Evolutionary conservation across 2,797 vertebrate genomes (phyloP), one percentile per base, ranked within the genome.

Genomic region (Sus cebifrons): DNA sequence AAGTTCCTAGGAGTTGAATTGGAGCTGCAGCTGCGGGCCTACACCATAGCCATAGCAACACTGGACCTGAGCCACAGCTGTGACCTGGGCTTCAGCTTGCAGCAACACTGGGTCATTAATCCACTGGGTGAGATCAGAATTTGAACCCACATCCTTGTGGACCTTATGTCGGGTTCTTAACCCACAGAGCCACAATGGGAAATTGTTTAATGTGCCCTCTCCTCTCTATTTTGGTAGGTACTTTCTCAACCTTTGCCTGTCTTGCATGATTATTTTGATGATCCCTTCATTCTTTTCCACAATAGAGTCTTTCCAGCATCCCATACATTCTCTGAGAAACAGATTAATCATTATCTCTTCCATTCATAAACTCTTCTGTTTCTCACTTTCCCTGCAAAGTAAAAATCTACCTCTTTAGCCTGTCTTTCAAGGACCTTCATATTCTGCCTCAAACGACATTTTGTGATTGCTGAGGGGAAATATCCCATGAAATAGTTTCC

Each of bases 401-500:
- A 68, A 90, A 90, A 95, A 91, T 71, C 74, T n/a, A 4, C 29
- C 40, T 82, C 68, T 64, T 75, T 4, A 73, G 54, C 8, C 14
- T 74, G 52, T 79, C 71, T 89, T 68, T 83, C 49, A 83, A 73
- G 49, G 54, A 71, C 40, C 25, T 81, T 65, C 25, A 18, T 83
- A 3, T 92, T 90, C 70, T 82, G 54, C 49, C 54, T n/a, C 56
- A 95, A 62, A 89, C 40, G 93, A 0, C 25, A 18, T 65, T 96
- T 89, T 86, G 40, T 96, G 36, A 94, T 91, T 97, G 94, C 83
- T 54, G 68, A 74, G 81, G 96, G 64, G 86, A 96, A 74, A 75
- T 93, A 96, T 12, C 60, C 86, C 25, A 40, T 74, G 95, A 91
- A 95, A 88, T 95, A 58, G 27, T 96, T 98, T 93, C 89, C 91